A percentile compares a stretch with the other conserved stretches of the same genome.
These are phyloP conservation scores for Caenorhabditis angaria DNA, from an alignment of 2,888 invertebrate genomes.

Conservation along the genomic window DNA sequence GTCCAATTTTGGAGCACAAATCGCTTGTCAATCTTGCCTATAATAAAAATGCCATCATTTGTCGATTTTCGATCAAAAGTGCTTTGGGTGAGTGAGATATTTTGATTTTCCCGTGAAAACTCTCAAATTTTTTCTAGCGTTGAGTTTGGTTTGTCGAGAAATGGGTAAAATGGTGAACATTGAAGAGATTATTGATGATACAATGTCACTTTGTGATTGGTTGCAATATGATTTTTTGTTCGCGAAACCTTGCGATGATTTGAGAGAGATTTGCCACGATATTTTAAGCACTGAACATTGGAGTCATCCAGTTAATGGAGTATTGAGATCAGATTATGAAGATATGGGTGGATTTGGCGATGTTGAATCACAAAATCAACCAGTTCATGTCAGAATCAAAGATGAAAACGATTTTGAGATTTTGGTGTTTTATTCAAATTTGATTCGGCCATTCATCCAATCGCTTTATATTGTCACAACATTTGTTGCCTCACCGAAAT, in stretches of 20 bases:
- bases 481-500: slow-evolving; percentile 16
- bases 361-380: slow-evolving; percentile 3
- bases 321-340: slow-evolving; percentile 17
- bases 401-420: slow-evolving; percentile 18
- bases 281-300: slow-evolving; percentile 28
- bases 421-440: slow-evolving; percentile 59
- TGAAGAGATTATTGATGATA: slow-evolving; percentile 43
- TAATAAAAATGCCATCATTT: slow-evolving; percentile 59
- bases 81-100: slow-evolving; percentile 50
- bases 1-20: slow-evolving; percentile 31
- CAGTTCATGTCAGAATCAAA: slow-evolving; percentile 18
- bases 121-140: slow-evolving; percentile 32
- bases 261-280: slow-evolving; percentile 41
- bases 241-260: slow-evolving; percentile 53
- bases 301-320: slow-evolving; percentile 15
- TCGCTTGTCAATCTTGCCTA: slow-evolving; percentile 60
- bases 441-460: slow-evolving; percentile 63
- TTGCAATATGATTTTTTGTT: slow-evolving; percentile 61
- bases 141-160: slow-evolving; percentile 36
- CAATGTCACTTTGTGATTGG: slow-evolving; percentile 53
- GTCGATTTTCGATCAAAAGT: slow-evolving; percentile 54
- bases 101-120: background rate
- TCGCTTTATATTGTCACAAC: slow-evolving; percentile 51
- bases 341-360: slow-evolving; percentile 27
- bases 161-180: slow-evolving; percentile 11